Evolutionary conservation across 2,888 invertebrate genomes (phyloP).

Genomic region (Dasypogon diadema): DNA sequence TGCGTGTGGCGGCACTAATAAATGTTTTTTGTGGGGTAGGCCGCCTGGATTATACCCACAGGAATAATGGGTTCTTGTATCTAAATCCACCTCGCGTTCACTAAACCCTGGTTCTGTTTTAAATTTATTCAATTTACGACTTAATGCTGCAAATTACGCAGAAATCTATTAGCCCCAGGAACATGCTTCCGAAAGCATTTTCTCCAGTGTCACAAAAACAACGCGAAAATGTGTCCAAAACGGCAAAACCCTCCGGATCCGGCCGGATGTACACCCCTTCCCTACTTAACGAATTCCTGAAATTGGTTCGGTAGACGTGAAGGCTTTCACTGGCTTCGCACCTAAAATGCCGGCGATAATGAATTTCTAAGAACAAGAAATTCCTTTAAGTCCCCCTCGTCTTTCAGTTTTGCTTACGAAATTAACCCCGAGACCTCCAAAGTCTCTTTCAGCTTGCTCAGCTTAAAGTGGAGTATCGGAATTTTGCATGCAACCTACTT

Average conservation of each 20-base stretch:
- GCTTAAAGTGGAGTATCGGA: neutral
- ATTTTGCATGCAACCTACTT: constrained; percentile 17
- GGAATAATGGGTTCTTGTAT: too few species aligned
- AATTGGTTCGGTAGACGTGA: neutral
- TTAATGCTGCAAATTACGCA: neutral
- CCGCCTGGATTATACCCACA: too few species aligned
- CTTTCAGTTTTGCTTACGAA: constrained; percentile 22
- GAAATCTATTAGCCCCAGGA: neutral
- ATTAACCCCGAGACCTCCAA: constrained; percentile 1
- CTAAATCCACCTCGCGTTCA: too few species aligned
- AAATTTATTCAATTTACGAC: too few species aligned
- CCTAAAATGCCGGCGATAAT: constrained; percentile 41
- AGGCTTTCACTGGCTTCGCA: neutral
- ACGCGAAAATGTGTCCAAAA: neutral
- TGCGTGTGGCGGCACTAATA: too few species aligned
- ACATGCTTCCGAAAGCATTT: neutral
- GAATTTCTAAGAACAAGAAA: constrained; percentile 46
- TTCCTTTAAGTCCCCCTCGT: constrained; percentile 22
- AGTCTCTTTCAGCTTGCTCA: neutral
- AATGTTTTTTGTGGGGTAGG: too few species aligned
- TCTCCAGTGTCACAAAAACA: neutral
- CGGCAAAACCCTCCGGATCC: too few species aligned
- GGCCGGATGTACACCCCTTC: neutral
- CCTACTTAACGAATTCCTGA: neutral
- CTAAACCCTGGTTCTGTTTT: too few species aligned